Evolutionary conservation across 2,113 vertebrate species (phyloP).

Genomic region (Pseudonaja textilis): DNA sequence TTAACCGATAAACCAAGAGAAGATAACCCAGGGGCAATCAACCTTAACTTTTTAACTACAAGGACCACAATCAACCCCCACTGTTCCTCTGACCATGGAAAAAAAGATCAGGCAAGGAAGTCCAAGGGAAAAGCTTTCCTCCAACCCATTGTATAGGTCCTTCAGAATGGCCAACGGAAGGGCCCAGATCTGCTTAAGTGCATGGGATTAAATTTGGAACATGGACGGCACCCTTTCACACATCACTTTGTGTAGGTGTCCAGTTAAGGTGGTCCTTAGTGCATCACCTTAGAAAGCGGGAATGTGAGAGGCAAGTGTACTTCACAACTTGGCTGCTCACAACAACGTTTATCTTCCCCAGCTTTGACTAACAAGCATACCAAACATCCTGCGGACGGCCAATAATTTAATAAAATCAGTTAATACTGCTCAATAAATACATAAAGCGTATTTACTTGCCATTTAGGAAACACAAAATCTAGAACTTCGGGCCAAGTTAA

Average conservation of each 20-base stretch:
- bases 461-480: slow-evolving; percentile 37
- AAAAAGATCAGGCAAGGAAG: slow-evolving; percentile 9
- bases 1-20: slow-evolving; percentile 23
- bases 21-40: slow-evolving; percentile 37
- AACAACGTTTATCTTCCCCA: not conserved
- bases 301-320: not conserved
- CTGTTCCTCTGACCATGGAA: not conserved
- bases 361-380: not conserved
- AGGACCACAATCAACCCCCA: not conserved
- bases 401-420: slow-evolving; percentile 65
- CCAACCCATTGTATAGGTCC: not conserved
- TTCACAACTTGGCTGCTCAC: not conserved
- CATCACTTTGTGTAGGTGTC: not conserved
- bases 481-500: slow-evolving; percentile 60
- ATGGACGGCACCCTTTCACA: not conserved
- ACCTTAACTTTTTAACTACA: slow-evolving; percentile 19
- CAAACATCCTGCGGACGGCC: slow-evolving; percentile 22
- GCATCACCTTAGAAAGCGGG: not conserved
- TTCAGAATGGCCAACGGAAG: not conserved
- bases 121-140: not conserved
- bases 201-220: fast-evolving
- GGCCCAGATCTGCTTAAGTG: not conserved
- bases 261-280: not conserved
- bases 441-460: slow-evolving; percentile 48
- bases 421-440: slow-evolving; percentile 72